phyloP scores from a whole-genome alignment of 2,888 invertebrate species.

The Drosophila hamatofila region DNA sequence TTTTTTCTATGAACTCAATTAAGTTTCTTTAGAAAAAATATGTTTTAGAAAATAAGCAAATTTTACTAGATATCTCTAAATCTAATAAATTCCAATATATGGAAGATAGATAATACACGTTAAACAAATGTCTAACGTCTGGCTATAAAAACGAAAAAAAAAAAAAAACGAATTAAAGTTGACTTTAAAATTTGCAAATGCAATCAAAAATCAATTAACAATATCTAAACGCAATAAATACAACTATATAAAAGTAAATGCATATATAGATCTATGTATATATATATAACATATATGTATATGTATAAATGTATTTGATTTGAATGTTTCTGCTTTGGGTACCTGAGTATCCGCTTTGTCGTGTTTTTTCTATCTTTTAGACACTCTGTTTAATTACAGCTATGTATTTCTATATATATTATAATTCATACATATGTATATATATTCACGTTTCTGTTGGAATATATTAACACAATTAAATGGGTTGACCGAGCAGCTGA shows the following conservation, averaged over 20 bases:
- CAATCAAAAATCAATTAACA: conserved; percentile 21
- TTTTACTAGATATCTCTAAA: too few relatives aligned
- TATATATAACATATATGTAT: not conserved
- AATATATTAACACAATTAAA: conserved; percentile 70
- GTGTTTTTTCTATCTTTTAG: conserved; percentile 1
- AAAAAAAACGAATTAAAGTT: not conserved
- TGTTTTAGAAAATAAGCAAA: too few relatives aligned
- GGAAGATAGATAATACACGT: not conserved
- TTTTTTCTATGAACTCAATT: not conserved
- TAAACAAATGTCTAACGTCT: not conserved
- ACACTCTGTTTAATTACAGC: conserved; percentile 44
- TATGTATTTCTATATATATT: conserved; percentile 23
- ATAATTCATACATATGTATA: conserved; percentile 4
- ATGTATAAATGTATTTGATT: not conserved
- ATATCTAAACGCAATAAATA: not conserved
- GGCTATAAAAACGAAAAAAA: not conserved
- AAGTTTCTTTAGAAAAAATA: too few relatives aligned
- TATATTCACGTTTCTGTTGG: conserved; percentile 24
- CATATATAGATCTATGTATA: not conserved
- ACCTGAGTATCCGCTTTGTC: conserved; percentile 28
- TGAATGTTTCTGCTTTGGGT: conserved; percentile 3
- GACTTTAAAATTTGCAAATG: not conserved
- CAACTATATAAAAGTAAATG: not conserved
- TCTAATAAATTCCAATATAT: not conserved
- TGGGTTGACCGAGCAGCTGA: conserved; percentile 24